Evolutionary conservation across 2,888 invertebrate species (phyloP).

Genomic region (Molanna angustata): DNA sequence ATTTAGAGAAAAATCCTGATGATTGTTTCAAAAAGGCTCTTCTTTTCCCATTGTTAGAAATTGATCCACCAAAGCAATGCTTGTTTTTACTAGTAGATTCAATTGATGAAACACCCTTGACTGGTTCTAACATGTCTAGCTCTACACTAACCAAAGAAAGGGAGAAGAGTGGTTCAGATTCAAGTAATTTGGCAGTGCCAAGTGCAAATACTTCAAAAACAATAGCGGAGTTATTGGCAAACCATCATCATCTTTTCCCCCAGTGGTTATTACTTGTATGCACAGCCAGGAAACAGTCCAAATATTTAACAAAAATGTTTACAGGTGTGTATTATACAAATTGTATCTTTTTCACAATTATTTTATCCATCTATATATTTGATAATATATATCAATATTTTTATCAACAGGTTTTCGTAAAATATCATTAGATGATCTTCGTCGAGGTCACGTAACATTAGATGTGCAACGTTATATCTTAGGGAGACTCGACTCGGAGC

Average conservation of each 20-base stretch:
- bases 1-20: constrained; percentile 84
- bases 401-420: constrained; percentile 87
- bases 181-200: constrained; percentile 41
- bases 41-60: constrained; percentile 80
- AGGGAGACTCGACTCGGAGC: constrained; percentile 84
- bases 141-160: constrained; percentile 30
- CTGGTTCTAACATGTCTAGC: constrained; percentile 17
- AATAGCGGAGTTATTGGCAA: constrained; percentile 80
- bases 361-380: not conserved
- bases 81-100: constrained; percentile 88
- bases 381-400: too few relatives aligned
- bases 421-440: constrained; percentile 85
- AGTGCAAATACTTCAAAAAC: constrained; percentile 56
- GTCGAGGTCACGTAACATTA: constrained; percentile 85
- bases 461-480: constrained; percentile 96
- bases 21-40: constrained; percentile 88
- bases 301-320: constrained; percentile 78
- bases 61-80: constrained; percentile 83
- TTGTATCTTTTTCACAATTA: not conserved
- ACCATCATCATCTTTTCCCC: constrained; percentile 88
- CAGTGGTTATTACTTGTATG: constrained; percentile 90
- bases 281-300: constrained; percentile 82
- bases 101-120: constrained; percentile 69
- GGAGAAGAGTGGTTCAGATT: constrained; percentile 39
- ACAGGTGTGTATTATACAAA: constrained; percentile 46